Percentiles rank a stretch among this genome's conserved stretches.
These are phyloP conservation scores for Phylloscopus trochilus DNA, from an alignment of 2,113 vertebrate species.

Conservation along the genomic window DNA sequence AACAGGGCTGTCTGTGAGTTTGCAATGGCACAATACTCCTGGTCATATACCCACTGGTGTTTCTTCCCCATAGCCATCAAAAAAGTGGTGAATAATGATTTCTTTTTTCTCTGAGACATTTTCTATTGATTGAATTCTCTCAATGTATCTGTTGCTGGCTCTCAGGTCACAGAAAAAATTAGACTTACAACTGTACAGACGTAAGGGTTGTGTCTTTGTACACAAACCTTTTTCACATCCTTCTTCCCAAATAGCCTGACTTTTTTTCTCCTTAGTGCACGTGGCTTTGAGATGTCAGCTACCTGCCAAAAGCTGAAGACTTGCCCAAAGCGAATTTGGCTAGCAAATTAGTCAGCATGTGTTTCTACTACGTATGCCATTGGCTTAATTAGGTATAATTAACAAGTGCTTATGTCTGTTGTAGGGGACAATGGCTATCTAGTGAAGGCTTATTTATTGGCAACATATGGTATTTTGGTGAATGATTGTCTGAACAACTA, in stretches of 20 bases:
- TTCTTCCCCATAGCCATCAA: neutral
- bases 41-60: fast-evolving
- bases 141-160: neutral
- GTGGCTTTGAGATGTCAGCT: neutral
- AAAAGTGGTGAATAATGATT: neutral
- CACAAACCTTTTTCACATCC: neutral
- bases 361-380: slow-evolving; percentile 4
- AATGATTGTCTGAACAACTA: neutral
- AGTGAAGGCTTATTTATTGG: slow-evolving; percentile 23
- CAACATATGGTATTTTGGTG: neutral
- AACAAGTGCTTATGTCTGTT: slow-evolving; percentile 10
- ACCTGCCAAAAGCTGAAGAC: neutral
- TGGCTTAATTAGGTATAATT: slow-evolving; percentile 37
- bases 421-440: neutral
- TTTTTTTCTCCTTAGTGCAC: neutral
- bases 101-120: neutral
- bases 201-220: neutral
- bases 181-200: neutral
- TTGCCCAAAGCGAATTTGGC: neutral
- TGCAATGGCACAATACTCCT: neutral
- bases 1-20: neutral
- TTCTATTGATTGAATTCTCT: neutral
- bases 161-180: neutral
- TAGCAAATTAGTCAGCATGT: slow-evolving; percentile 10
- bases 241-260: neutral